Conservation (phyloP, 2,113 vertebrate species). For the Corythornis madagascariensis region DNA sequence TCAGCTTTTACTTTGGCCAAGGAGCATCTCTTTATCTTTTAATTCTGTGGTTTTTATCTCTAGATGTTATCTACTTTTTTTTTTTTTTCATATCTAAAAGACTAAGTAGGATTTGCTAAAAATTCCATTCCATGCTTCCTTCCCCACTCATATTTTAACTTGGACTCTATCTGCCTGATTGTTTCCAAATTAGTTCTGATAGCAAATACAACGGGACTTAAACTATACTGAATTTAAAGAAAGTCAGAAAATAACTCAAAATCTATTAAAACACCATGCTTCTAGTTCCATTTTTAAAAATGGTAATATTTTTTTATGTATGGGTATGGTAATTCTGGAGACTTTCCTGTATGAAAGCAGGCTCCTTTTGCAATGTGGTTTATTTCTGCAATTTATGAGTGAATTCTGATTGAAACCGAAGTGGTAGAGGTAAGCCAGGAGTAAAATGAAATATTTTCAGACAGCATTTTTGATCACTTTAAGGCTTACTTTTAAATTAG, state of each 20-base stretch:
- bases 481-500: neutral
- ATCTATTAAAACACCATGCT: neutral
- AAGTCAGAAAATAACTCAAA: neutral
- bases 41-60: neutral
- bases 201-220: neutral
- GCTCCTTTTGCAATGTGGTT: neutral
- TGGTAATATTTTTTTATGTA: neutral
- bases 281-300: neutral
- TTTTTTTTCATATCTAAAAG: neutral
- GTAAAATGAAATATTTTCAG: neutral
- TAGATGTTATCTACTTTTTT: neutral
- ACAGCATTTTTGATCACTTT: neutral
- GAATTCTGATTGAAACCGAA: constrained; percentile 10
- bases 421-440: neutral
- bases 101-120: neutral
- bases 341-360: neutral
- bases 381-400: neutral
- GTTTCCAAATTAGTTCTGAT: neutral
- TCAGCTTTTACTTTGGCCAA: neutral
- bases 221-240: neutral
- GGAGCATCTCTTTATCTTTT: neutral
- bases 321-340: neutral
- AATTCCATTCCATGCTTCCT: neutral
- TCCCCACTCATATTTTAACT: neutral
- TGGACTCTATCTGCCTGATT: neutral